Evolutionary conservation across 2,113 vertebrate genomes (phyloP).

Genomic region (Dasypus novemcinctus): DNA sequence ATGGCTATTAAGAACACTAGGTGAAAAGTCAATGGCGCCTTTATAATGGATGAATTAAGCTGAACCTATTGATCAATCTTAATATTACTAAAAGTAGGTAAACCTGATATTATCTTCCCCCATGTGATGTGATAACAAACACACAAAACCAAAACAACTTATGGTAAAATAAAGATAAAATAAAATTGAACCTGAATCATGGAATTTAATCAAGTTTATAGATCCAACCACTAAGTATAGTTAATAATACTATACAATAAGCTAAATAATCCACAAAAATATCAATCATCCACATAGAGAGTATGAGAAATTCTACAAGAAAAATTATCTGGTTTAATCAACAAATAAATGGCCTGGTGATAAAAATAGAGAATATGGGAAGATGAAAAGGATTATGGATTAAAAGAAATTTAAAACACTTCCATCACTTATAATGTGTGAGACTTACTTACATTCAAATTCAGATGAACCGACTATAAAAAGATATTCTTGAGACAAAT

Average conservation of each 20-base stretch:
- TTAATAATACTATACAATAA: not conserved
- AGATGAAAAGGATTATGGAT: not conserved
- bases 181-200: not conserved
- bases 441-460: not conserved
- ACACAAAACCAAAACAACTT: not conserved
- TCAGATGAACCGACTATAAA: not conserved
- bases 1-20: not conserved
- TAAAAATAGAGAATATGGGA: not conserved
- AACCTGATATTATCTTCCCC: not conserved
- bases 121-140: not conserved
- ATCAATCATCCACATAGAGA: not conserved
- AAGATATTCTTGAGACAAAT: not conserved
- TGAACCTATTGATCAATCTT: not conserved
- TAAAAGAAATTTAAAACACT: conserved; percentile 32
- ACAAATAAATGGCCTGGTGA: not conserved
- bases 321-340: not conserved
- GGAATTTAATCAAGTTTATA: not conserved
- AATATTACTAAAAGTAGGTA: conserved; percentile 27
- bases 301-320: not conserved
- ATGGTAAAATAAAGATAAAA: not conserved
- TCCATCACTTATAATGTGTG: not conserved
- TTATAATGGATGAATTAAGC: not conserved
- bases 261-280: not conserved
- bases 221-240: not conserved
- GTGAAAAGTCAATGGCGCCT: not conserved